These are phyloP conservation scores for Oscheius sp. DNA, from an alignment of 2,888 invertebrate genomes.

Conservation along the genomic window DNA sequence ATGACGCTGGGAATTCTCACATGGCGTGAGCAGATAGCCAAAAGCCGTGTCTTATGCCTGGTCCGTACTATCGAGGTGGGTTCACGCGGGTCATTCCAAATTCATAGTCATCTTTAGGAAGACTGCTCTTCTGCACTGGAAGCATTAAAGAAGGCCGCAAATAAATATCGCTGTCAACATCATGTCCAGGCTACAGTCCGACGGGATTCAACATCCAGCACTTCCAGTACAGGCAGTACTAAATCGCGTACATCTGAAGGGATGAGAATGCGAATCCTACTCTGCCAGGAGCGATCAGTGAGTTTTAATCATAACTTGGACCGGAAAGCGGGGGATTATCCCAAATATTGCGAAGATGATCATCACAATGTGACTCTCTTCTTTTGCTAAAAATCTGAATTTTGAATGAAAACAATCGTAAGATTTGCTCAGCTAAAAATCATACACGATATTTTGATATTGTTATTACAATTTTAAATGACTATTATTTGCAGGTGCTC, in stretches of 20 bases:
- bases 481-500: conserved; percentile 40
- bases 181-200: conserved; percentile 61
- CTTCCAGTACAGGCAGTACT: conserved; percentile 41
- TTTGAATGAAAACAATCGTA: not conserved
- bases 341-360: not conserved
- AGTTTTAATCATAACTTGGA: not conserved
- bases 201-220: conserved; percentile 43
- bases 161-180: conserved; percentile 64
- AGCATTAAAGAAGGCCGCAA: conserved; percentile 65
- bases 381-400: not conserved
- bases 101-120: conserved; percentile 33
- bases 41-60: conserved; percentile 63
- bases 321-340: too few species aligned
- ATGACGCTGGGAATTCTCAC: conserved; percentile 67
- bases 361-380: not conserved
- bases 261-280: conserved; percentile 65
- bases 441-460: not conserved
- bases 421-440: too few species aligned
- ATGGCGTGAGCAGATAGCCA: conserved; percentile 62
- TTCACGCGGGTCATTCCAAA: not conserved
- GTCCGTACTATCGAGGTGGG: conserved; percentile 49
- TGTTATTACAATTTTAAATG: not conserved
- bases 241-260: conserved; percentile 44
- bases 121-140: conserved; percentile 54
- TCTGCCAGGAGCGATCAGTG: conserved; percentile 62